These are phyloP conservation scores for Oreochromis tanganicae DNA, from an alignment of 2,113 vertebrate genomes.

Conservation along the genomic window DNA sequence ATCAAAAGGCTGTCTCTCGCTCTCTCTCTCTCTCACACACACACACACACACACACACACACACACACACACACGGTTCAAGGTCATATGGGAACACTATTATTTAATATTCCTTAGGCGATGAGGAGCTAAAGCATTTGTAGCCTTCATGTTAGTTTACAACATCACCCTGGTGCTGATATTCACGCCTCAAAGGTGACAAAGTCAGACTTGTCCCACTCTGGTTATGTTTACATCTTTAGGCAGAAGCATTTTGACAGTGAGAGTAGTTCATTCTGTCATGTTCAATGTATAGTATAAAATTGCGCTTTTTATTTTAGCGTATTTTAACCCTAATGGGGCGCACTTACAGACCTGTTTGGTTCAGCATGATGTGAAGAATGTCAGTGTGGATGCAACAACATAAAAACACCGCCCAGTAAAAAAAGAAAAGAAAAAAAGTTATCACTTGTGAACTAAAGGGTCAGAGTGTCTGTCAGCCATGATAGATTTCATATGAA, in stretches of 20 bases:
- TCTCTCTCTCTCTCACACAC: too few species aligned
- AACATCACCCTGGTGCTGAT: background rate
- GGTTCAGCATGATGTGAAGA: background rate
- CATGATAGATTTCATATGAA: too few species aligned
- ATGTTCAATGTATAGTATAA: background rate
- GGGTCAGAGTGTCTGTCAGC: too few species aligned
- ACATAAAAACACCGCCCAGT: too few species aligned
- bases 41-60: background rate
- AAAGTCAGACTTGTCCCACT: background rate
- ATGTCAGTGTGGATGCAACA: too few species aligned
- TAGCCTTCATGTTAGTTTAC: background rate
- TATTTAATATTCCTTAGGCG: background rate
- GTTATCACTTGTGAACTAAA: too few species aligned
- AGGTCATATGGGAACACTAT: slow-evolving; percentile 2
- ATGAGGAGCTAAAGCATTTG: background rate
- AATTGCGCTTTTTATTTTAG: background rate
- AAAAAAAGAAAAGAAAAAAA: too few species aligned
- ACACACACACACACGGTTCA: background rate
- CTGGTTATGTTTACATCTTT: background rate
- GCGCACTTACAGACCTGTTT: background rate
- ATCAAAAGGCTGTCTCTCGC: too few species aligned
- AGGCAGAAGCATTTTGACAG: background rate
- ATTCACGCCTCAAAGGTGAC: background rate
- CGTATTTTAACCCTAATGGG: too few species aligned
- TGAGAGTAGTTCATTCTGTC: background rate